Base-by-base conservation (phyloP, 2,113 vertebrate genomes). In the Picathartes gymnocephalus region DNA sequence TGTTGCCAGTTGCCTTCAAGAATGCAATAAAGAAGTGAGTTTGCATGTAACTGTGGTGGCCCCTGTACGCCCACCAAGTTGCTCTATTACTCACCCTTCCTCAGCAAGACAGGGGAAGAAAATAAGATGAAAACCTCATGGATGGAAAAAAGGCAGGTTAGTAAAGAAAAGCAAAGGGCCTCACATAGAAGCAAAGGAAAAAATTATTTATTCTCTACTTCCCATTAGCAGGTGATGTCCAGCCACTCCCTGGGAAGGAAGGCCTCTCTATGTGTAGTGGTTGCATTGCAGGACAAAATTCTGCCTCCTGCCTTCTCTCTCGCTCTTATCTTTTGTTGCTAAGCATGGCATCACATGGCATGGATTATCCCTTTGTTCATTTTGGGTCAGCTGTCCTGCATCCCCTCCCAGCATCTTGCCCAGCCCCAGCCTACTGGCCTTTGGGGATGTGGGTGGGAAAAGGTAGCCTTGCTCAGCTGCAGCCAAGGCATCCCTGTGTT, bases 401-500 rank as follows among this genome's bases (percentile, higher is more conserved):
- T 35, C 8, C 3, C 3, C 47, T 48, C 27, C 27, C 31, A 65
- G 1, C 3, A 5, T 33, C 40, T 73, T 8, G 2, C 11, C 9
- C 25, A 31, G 3, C 6, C 9, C 10, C 21, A 40, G 19, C 3
- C 15, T 15, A 9, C 8, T 39, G 21, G 15, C 9, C 24, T 61
- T 21, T 61, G 51, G n/a, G 12, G 9, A 42, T 0, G 0, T 6
- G 21, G 21, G 4, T 39, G 71, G 42, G 11, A 66, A 54, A 42
- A 40, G 11, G 8, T 18, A 54, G 7, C 40, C 40, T 24, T 69
- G 40, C 44, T 40, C 22, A 70, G 31, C 19, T 53, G 24, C 10
- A 48, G 42, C 18, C 45, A 30, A 70, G 56, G 33, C 13, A 47
- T 7, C 1, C 0, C 0, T 40, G 47, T 39, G 9, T 40, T 33